These are phyloP conservation scores for Microcebus griseorufus DNA, from an alignment of 2,113 vertebrate genomes.

Conservation along the genomic window DNA sequence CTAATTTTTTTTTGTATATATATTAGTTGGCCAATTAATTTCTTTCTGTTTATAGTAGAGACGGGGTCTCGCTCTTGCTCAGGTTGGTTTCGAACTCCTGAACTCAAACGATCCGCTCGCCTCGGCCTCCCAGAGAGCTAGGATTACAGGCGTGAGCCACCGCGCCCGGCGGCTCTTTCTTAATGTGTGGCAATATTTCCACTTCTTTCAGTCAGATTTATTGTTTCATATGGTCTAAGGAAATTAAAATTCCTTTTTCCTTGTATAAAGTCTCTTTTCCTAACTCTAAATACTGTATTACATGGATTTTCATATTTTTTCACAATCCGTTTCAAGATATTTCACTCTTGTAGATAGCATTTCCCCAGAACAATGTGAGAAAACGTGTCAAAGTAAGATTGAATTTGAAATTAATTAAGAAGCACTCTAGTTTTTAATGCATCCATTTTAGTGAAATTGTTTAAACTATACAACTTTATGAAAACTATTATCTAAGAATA, in stretches of 20 bases:
- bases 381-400: not conserved
- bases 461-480: conserved; percentile 17
- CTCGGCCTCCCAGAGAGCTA: too few species aligned
- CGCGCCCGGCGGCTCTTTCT: not conserved
- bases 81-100: too few species aligned
- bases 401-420: conserved; percentile 30
- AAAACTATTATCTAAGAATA: conserved; percentile 63
- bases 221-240: not conserved
- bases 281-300: conserved; percentile 5
- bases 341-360: not conserved
- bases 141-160: too few species aligned
- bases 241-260: not conserved
- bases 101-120: too few species aligned
- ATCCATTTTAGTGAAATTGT: conserved; percentile 1
- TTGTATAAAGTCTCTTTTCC: conserved; percentile 34
- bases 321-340: conserved; percentile 27
- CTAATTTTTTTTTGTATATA: too few species aligned
- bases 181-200: not conserved
- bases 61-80: too few species aligned
- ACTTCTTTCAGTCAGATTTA: not conserved
- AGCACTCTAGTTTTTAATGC: not conserved
- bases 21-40: too few species aligned
- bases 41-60: too few species aligned
- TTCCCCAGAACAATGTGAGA: not conserved
- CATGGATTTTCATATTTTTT: not conserved